These are phyloP conservation scores for Sebastes minor DNA, from an alignment of 2,797 vertebrate species.

Conservation along the genomic window DNA sequence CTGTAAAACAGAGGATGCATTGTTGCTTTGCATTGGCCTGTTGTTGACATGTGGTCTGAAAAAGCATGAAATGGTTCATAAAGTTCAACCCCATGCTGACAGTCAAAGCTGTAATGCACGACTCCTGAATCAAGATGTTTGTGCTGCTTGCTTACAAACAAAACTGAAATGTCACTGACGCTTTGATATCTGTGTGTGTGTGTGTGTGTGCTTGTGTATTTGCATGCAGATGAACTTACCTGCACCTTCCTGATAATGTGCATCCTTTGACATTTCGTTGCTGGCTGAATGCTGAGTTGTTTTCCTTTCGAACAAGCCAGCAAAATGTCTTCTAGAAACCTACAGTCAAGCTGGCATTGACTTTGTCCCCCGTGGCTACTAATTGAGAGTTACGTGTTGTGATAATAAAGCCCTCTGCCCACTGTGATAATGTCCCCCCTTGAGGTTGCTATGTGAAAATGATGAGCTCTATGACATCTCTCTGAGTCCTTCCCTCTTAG, in stretches of 20 bases:
- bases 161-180: slow-evolving; percentile 49
- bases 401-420: not conserved
- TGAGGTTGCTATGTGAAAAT: not conserved
- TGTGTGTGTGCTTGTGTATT: slow-evolving; percentile 1
- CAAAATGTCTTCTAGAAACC: not conserved
- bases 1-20: not conserved
- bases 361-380: not conserved
- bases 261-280: not conserved
- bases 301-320: not conserved
- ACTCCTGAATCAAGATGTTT: slow-evolving; percentile 13
- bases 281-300: not conserved
- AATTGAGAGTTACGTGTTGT: slow-evolving; percentile 12
- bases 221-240: slow-evolving; percentile 8
- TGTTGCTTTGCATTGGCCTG: not conserved
- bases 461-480: not conserved
- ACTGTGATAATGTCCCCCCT: not conserved
- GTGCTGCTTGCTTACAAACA: slow-evolving; percentile 4
- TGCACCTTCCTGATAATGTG: not conserved
- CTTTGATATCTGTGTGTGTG: slow-evolving; percentile 33
- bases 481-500: not conserved
- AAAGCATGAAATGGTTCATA: not conserved
- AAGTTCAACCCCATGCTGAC: slow-evolving; percentile 19
- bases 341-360: not conserved
- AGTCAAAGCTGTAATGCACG: not conserved
- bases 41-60: not conserved